Base-by-base conservation (phyloP, 2,888 invertebrate species). In the Strigamia transsilvanica region DNA sequence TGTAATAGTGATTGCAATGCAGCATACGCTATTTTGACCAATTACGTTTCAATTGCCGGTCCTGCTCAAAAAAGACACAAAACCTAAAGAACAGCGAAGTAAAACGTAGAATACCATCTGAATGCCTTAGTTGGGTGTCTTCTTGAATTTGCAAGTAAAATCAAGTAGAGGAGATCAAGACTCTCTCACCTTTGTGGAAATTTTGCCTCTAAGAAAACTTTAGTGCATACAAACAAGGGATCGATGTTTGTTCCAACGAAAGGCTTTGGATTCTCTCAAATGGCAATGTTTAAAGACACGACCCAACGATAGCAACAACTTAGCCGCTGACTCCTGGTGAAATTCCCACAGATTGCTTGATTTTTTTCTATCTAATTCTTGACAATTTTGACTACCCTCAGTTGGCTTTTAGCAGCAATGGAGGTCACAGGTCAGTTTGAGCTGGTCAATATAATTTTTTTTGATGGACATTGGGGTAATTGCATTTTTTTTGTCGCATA, bases 211-310 rank as follows among this genome's bases (percentile, higher is more conserved):
- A n/a, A n/a, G 46, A 46, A 46, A 46, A 46, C 46, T 46, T n/a
- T 13, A 46, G 46, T 46, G 46, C 46, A 46, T n/a, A 46, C 46
- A 46, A 46, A 46, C 46, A 46, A n/a, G 46, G 46, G 46, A 46
- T 46, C 46, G n/a, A 46, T 46, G n/a, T n/a, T 12, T 46, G 12
- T 12, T 46, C 46, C n/a, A 38, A 38, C 2, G 38, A 6, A 38
- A 38, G 38, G 38, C 38, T 38, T 38, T 9, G 38, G 38, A 38
- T 38, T 46, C 46, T 46, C n/a, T 46, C 9, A 12, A n/a, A 46
- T 5, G 5, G 15, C 46, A 12, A 15, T 13, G 15, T 13, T 46
- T 13, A 15, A 46, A 46, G 15, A 2, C 15, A 46, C 15, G 46
- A 46, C 46, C 46, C 46, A 46, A 1, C 0, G 15, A 46, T 1